These are phyloP conservation scores for Ctenodactylus gundi DNA, from an alignment of 2,113 vertebrate species.

Conservation along the genomic window DNA sequence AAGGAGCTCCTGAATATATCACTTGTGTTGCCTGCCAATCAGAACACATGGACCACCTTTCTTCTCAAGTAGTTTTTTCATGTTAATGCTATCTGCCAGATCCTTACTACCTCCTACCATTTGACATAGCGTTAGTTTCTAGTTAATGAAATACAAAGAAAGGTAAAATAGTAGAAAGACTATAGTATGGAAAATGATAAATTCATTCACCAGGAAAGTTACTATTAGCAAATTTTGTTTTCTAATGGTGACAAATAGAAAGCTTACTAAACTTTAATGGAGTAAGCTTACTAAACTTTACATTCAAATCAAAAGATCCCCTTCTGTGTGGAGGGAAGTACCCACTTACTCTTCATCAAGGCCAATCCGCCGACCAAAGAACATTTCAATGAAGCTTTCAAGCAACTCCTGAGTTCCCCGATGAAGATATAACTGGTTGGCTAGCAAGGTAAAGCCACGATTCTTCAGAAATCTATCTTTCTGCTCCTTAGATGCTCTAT, in stretches of 20 bases:
- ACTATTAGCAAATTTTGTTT: slow-evolving; percentile 23
- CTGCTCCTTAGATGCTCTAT: slow-evolving; percentile 94
- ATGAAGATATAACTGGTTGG: slow-evolving; percentile 97
- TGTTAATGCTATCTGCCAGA: neutral
- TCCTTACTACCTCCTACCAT: neutral
- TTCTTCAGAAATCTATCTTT: slow-evolving; percentile 98
- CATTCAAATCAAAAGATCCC: neutral
- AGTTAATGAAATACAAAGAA: slow-evolving; percentile 29
- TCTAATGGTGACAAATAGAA: slow-evolving; percentile 9
- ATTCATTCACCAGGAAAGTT: slow-evolving; percentile 22
- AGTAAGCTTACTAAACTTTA: slow-evolving; percentile 32
- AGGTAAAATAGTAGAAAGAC: neutral
- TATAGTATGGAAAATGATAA: slow-evolving; percentile 13
- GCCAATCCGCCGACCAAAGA: slow-evolving; percentile 90
- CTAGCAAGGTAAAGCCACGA: slow-evolving; percentile 96
- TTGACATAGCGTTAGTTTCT: neutral
- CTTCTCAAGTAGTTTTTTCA: neutral
- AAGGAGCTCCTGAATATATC: neutral
- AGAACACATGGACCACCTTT: neutral
- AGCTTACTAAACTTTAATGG: slow-evolving; percentile 12
- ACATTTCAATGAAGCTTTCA: slow-evolving; percentile 95
- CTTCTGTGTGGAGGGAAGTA: neutral
- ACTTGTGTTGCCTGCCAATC: neutral
- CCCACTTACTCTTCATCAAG: slow-evolving; percentile 95
- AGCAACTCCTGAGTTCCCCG: slow-evolving; percentile 93